Percentiles rank a stretch among this genome's conserved stretches.
Conservation (phyloP, 2,888 invertebrate genomes). For the Falcaria lacertinaria region DNA sequence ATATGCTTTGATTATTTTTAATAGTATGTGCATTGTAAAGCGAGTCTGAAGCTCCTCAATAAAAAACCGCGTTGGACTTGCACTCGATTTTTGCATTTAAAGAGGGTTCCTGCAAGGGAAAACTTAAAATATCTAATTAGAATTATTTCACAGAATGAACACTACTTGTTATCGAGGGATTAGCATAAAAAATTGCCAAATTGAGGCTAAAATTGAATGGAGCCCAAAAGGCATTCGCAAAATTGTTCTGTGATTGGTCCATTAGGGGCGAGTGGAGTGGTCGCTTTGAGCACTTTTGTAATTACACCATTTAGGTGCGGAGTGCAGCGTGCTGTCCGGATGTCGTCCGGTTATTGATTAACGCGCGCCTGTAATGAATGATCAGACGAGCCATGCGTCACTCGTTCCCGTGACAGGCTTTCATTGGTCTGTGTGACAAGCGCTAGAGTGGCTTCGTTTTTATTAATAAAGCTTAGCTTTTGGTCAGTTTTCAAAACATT, state of each 20-base stretch:
- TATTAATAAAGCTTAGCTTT: no score
- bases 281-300: constrained; percentile 21
- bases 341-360: constrained; percentile 56
- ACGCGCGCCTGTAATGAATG: constrained; percentile 50
- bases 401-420: constrained; percentile 9
- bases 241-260: constrained; percentile 26
- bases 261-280: constrained; percentile 20
- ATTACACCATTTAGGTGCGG: constrained; percentile 1
- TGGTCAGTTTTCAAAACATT: constrained; percentile 52
- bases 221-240: constrained; percentile 9
- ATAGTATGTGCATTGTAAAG: no score
- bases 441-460: no score
- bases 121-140: no score
- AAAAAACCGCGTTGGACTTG: no score
- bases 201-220: background rate
- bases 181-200: background rate
- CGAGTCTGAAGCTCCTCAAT: no score
- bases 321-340: background rate
- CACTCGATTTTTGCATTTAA: no score
- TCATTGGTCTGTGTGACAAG: constrained; percentile 5
- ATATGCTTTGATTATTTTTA: no score
- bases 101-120: no score
- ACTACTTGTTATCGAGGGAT: no score
- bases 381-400: constrained; percentile 48
- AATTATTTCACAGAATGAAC: no score